A percentile compares a stretch with the other conserved stretches of the same genome.
Conservation (phyloP, 2,113 vertebrate species). For the Rhabdornis inornatus region DNA sequence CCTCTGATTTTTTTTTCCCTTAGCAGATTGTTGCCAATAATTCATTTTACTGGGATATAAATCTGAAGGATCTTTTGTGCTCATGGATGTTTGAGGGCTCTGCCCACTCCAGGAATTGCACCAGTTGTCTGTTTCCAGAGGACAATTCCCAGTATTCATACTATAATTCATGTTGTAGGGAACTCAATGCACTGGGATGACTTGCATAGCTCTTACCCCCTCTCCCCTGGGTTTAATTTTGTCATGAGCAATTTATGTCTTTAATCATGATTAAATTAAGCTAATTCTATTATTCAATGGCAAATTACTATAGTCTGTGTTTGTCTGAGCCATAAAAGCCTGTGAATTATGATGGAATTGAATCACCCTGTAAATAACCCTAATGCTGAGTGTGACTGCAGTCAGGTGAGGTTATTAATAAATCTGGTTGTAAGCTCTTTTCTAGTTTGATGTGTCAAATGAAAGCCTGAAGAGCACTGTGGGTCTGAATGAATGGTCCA, state of each 20-base stretch:
- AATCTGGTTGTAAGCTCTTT: neutral
- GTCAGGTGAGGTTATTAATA: neutral
- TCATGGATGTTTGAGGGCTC: neutral
- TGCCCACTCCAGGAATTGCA: neutral
- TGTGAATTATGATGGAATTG: neutral
- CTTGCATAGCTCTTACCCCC: neutral
- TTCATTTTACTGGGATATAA: neutral
- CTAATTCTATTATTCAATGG: neutral
- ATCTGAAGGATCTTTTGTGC: neutral
- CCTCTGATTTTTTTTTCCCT: neutral
- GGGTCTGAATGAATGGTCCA: neutral
- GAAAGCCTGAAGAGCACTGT: neutral
- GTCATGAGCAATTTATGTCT: neutral
- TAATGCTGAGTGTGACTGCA: neutral
- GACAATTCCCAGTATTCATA: neutral
- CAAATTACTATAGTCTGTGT: neutral
- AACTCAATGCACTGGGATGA: neutral
- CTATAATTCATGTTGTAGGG: neutral
- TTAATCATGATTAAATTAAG: conserved; percentile 15
- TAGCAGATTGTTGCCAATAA: neutral
- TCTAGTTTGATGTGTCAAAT: neutral
- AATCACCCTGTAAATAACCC: neutral
- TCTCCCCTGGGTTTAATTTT: neutral
- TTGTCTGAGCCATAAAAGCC: conserved; percentile 21
- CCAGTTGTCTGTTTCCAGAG: neutral